Conservation (phyloP, 2,113 vertebrate species). For the Herpailurus yagouaroundi region DNA sequence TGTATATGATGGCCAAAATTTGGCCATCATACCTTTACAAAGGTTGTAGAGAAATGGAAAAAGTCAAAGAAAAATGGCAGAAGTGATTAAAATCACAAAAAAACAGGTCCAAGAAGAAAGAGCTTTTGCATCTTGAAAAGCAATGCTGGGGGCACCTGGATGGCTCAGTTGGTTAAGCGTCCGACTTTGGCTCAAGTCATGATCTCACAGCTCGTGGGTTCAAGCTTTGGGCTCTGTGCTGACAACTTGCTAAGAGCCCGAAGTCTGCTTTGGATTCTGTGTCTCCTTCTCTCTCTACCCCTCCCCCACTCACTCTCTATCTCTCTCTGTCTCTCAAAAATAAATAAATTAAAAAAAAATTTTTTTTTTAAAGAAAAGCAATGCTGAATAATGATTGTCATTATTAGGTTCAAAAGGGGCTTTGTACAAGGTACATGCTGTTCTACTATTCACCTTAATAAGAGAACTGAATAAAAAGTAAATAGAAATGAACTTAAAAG, state of each 20-base stretch:
- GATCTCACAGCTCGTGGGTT: too few relatives aligned
- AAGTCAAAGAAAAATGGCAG: not conserved
- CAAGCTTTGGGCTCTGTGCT: too few relatives aligned
- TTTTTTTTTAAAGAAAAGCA: not conserved
- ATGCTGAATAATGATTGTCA: not conserved
- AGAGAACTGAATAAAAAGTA: conserved; percentile 11
- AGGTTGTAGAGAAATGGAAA: not conserved
- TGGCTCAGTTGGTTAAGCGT: too few relatives aligned
- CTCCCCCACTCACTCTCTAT: too few relatives aligned
- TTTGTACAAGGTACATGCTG: not conserved
- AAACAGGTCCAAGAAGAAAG: not conserved
- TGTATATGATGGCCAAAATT: not conserved
- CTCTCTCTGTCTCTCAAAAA: too few relatives aligned
- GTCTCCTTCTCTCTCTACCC: too few relatives aligned
- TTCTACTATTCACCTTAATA: not conserved
- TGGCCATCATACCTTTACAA: not conserved
- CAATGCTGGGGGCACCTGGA: not conserved
- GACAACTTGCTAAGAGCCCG: too few relatives aligned
- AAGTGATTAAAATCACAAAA: not conserved
- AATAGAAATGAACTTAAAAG: not conserved
- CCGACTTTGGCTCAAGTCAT: too few relatives aligned
- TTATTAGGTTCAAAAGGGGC: not conserved
- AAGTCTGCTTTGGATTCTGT: too few relatives aligned
- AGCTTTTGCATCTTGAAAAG: not conserved
- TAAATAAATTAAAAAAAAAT: too few relatives aligned